phyloP scores from a whole-genome alignment of 2,113 vertebrate species.

The Campylomormyrus tamandua region DNA sequence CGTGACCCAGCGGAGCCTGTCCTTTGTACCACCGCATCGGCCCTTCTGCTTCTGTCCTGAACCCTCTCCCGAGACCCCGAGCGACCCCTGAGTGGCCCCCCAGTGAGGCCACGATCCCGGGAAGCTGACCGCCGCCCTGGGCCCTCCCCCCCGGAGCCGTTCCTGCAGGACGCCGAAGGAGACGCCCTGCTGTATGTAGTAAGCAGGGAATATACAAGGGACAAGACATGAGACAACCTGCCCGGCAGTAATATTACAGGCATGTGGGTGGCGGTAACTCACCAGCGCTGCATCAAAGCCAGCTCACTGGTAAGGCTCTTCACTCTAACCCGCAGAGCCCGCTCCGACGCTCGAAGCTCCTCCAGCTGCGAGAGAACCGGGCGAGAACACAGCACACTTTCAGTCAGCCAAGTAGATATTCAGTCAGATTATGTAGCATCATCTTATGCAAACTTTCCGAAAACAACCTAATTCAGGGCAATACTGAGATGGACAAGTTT shows the following conservation, averaged over 20 bases:
- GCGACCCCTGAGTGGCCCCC: constrained; percentile 43
- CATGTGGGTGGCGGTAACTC: constrained; percentile 38
- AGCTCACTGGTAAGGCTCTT: constrained; percentile 74
- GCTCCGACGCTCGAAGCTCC: constrained; percentile 69
- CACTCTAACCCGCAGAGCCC: constrained; percentile 67
- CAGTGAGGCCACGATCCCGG: constrained; percentile 50
- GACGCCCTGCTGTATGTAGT: constrained; percentile 50
- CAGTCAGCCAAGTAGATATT: background rate
- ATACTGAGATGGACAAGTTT: background rate
- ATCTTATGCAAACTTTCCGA: background rate
- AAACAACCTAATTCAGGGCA: background rate
- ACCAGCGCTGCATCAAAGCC: constrained; percentile 69
- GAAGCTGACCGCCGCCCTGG: constrained; percentile 58
- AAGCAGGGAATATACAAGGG: constrained; percentile 15
- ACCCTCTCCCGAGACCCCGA: constrained; percentile 63
- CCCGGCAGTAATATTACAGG: background rate
- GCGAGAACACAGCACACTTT: background rate
- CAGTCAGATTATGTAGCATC: background rate
- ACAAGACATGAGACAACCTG: constrained; percentile 32
- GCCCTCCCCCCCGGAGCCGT: constrained; percentile 34
- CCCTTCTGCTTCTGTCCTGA: constrained; percentile 54
- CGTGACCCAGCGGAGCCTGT: constrained; percentile 52
- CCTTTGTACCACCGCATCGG: constrained; percentile 58
- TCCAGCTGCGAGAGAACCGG: constrained; percentile 58
- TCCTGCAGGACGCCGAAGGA: constrained; percentile 40